Conservation (phyloP, 2,113 vertebrate genomes). For the Eulacestoma nigropectus region DNA sequence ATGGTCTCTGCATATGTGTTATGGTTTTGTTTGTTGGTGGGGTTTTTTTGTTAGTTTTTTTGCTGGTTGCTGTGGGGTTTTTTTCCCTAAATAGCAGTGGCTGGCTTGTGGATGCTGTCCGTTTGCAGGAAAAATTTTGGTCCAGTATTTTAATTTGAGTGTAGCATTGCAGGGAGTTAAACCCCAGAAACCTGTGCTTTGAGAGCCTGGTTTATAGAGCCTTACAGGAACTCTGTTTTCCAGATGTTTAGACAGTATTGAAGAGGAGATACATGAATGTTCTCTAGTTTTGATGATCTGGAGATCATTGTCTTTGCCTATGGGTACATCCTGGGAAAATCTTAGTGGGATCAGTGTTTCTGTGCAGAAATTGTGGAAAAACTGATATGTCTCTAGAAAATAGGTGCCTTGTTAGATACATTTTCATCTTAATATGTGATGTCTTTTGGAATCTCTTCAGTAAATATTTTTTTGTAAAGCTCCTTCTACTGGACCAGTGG, state of each 20-base stretch:
- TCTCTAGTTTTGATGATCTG: not conserved
- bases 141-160: not conserved
- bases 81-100: not conserved
- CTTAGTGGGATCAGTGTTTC: not conserved
- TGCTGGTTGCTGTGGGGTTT: accelerated
- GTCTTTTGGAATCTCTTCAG: not conserved
- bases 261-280: not conserved
- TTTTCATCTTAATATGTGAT: not conserved
- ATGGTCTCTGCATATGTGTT: not conserved
- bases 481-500: not conserved
- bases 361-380: not conserved
- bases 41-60: not conserved
- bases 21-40: not conserved
- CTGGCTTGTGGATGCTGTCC: not conserved
- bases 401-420: not conserved
- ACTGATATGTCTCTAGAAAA: not conserved
- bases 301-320: not conserved
- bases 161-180: not conserved
- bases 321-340: not conserved
- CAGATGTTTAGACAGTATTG: not conserved
- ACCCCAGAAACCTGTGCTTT: not conserved
- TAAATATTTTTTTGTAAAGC: not conserved
- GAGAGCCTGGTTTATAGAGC: not conserved
- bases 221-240: not conserved
- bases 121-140: not conserved